These are phyloP conservation scores for Plecturocebus donacophilus DNA, from an alignment of 2,113 vertebrate species.

Conservation along the genomic window DNA sequence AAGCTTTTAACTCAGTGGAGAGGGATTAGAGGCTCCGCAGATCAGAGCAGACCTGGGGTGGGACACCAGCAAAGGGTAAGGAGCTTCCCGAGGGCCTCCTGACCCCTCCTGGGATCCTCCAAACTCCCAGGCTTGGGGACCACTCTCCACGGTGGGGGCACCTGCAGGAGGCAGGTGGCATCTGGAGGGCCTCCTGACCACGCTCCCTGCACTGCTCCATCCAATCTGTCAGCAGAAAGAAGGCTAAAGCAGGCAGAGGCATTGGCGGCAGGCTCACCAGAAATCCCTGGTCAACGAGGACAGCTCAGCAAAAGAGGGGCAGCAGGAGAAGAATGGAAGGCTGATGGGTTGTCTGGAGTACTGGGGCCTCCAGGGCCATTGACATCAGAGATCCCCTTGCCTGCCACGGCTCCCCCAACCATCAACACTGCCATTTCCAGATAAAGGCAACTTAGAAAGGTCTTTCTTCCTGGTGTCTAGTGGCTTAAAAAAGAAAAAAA, in stretches of 20 bases:
- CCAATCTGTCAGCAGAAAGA: neutral
- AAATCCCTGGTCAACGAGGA: neutral
- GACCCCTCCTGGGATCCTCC: too few species aligned
- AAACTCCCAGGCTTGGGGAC: neutral
- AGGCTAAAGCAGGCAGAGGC: neutral
- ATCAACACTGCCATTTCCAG: neutral
- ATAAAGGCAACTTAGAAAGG: neutral
- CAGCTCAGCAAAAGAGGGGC: neutral
- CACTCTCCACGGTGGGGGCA: neutral
- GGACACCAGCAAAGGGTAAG: neutral
- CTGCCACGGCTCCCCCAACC: neutral
- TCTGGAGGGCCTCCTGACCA: neutral
- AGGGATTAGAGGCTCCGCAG: slow-evolving; percentile 49
- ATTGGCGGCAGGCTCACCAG: neutral
- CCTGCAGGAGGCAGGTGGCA: neutral
- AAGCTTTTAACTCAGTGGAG: slow-evolving; percentile 66
- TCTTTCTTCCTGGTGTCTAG: neutral
- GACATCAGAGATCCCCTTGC: neutral
- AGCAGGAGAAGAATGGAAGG: accelerated
- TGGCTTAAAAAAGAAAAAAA: neutral
- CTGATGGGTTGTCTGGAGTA: accelerated
- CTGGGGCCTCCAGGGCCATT: neutral
- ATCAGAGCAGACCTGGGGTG: slow-evolving; percentile 43
- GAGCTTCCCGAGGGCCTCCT: neutral
- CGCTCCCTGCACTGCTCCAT: neutral